Conservation (phyloP, 2,888 invertebrate genomes). For the Drosophila suboccidentalis region DNA sequence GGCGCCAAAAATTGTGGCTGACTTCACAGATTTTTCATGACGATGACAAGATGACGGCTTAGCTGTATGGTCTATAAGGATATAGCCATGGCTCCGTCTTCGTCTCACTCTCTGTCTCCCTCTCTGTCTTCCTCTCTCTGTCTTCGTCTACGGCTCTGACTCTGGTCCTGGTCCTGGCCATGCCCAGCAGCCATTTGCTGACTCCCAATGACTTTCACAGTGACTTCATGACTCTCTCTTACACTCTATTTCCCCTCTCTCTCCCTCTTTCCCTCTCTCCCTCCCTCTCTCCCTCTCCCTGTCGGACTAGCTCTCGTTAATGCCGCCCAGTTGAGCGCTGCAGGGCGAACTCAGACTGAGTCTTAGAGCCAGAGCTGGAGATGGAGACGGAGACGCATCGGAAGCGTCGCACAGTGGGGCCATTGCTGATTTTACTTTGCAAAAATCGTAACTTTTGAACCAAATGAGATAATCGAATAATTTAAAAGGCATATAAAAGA, state of each 20-base stretch:
- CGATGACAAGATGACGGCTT: conserved; percentile 74
- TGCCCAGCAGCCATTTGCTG: conserved; percentile 43
- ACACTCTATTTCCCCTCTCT: neutral
- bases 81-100: conserved; percentile 30
- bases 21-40: conserved; percentile 82
- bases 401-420: too few relatives aligned
- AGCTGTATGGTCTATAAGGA: conserved; percentile 51
- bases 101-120: neutral
- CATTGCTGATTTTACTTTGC: too few relatives aligned
- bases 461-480: too few relatives aligned
- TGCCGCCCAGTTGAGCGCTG: conserved; percentile 58
- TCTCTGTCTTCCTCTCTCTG: neutral
- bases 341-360: conserved; percentile 45
- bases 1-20: conserved; percentile 84
- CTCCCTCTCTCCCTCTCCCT: neutral
- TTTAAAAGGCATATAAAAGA: too few relatives aligned
- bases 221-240: conserved; percentile 46
- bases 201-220: conserved; percentile 31
- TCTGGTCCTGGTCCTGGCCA: conserved; percentile 19
- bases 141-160: neutral
- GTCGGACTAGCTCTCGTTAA: conserved; percentile 63
- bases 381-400: conserved; percentile 14
- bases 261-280: neutral
- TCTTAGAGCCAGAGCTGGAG: conserved; percentile 14
- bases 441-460: too few relatives aligned